Evolutionary conservation across 1,140 invertebrate genomes (phyloP).

Genomic region (Ctenoplectra terminalis): DNA sequence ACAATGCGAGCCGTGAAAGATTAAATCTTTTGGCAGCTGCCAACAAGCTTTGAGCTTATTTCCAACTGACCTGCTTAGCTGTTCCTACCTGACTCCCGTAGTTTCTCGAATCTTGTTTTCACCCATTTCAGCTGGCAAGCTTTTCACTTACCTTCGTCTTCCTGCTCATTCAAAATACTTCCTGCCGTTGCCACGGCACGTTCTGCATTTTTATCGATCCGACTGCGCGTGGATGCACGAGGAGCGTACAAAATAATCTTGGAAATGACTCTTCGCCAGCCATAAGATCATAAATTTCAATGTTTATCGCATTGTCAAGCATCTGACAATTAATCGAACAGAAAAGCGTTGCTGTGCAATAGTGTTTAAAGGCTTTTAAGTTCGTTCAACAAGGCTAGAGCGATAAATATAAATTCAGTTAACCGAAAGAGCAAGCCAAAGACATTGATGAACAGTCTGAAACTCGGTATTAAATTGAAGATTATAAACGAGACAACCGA

Average conservation of each 20-base stretch:
- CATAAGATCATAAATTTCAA: not conserved
- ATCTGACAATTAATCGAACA: not conserved
- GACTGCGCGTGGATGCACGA: not conserved
- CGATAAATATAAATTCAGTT: not conserved
- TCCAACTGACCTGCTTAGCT: constrained; percentile 76
- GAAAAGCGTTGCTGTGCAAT: not conserved
- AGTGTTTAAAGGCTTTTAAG: not conserved
- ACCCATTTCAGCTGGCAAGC: constrained; percentile 53
- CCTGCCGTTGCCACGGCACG: constrained; percentile 29
- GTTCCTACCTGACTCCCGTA: constrained; percentile 59
- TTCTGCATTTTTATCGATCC: constrained; percentile 33
- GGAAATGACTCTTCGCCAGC: not conserved
- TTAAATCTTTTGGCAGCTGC: constrained; percentile 75
- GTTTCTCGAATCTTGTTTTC: constrained; percentile 66
- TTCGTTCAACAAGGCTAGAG: not conserved
- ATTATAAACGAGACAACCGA: constrained; percentile 11
- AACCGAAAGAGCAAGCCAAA: too few relatives aligned
- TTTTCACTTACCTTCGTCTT: constrained; percentile 53
- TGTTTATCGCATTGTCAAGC: not conserved
- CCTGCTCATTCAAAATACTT: constrained; percentile 65
- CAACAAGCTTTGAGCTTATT: constrained; percentile 74
- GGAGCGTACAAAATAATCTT: constrained; percentile 1
- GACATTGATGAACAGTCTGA: not conserved
- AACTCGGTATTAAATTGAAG: not conserved
- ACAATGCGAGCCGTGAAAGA: constrained; percentile 71